Base-by-base conservation (phyloP, 1,140 invertebrate genomes). In the Vanessa tameamea region DNA sequence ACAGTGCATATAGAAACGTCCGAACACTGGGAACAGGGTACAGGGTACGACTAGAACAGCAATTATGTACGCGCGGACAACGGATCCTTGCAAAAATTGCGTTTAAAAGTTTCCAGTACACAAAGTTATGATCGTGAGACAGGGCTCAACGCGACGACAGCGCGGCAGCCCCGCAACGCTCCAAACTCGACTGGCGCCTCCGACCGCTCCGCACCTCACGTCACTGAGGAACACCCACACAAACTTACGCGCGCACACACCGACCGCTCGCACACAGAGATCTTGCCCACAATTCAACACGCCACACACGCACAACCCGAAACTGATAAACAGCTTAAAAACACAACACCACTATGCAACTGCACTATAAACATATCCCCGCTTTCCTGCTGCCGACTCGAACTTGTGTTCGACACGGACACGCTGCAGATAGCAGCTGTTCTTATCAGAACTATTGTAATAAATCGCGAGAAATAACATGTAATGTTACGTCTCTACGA, bases 101-200 rank as follows among this genome's bases (percentile, higher is more conserved):
- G 84, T 85, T 87, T 77, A 91, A 92, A 92, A 92, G 90, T 92
- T 92, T 92, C 90, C 89, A 91, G 86, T 87, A 80, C 76, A 86
- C 83, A 91, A 91, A 92, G 85, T 92, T 89, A 80, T 78, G 83
- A 85, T 87, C 89, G 88, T 82, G 87, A 87, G 79, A 78, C 72
- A 80, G 83, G 83, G 83, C 84, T 83, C 82, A 77, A 82, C 85
- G 82, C 87, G 85, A 47, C 79, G 66, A 76, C 65, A 80, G 76
- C 90, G 85, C 88, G 85, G 81, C 84, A 87, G 75, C 86, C 88
- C 81, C 82, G 82, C 89, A 79, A 80, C 86, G 87, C 75, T 87
- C 78, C 72, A 83, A 82, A 87, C 77, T 82, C 84, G 81, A 89
- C 88, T 90, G 85, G 87, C 89, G 87, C 82, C 87, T 80, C 79